These are phyloP conservation scores for Conopomorpha cramerella DNA, from an alignment of 1,140 invertebrate genomes.

Conservation along the genomic window DNA sequence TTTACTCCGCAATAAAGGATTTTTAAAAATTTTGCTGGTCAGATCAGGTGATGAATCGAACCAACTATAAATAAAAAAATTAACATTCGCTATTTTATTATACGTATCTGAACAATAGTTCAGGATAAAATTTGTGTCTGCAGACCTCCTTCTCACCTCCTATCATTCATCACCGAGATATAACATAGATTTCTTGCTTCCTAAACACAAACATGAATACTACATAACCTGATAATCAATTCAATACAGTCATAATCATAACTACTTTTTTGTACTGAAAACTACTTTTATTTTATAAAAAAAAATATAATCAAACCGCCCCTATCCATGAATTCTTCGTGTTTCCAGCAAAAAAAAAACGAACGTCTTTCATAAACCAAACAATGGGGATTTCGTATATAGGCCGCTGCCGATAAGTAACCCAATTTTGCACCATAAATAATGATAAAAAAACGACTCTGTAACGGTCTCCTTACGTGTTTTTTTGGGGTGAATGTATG, in stretches of 20 bases:
- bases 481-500: too few relatives aligned
- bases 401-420: slow-evolving; percentile 47
- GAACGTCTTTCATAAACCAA: neutral
- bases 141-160: too few relatives aligned
- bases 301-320: slow-evolving; percentile 7
- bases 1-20: too few relatives aligned
- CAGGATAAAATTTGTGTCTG: too few relatives aligned
- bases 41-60: too few relatives aligned
- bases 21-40: too few relatives aligned
- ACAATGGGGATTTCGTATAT: neutral
- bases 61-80: too few relatives aligned
- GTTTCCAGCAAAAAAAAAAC: slow-evolving; percentile 5
- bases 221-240: neutral
- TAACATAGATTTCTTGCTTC: too few relatives aligned
- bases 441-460: slow-evolving; percentile 32
- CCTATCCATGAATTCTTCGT: neutral
- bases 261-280: slow-evolving; percentile 1
- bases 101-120: too few relatives aligned
- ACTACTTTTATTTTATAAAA: slow-evolving; percentile 3
- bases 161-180: too few relatives aligned
- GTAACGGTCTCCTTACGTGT: slow-evolving; percentile 35
- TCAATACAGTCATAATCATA: slow-evolving; percentile 2
- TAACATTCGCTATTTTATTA: too few relatives aligned
- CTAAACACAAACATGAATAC: too few relatives aligned
- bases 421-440: slow-evolving; percentile 58